A percentile compares a stretch with the other conserved stretches of the same genome.
Conservation (phyloP, 2,797 vertebrate genomes). For the Acrocephalus scirpaceus region DNA sequence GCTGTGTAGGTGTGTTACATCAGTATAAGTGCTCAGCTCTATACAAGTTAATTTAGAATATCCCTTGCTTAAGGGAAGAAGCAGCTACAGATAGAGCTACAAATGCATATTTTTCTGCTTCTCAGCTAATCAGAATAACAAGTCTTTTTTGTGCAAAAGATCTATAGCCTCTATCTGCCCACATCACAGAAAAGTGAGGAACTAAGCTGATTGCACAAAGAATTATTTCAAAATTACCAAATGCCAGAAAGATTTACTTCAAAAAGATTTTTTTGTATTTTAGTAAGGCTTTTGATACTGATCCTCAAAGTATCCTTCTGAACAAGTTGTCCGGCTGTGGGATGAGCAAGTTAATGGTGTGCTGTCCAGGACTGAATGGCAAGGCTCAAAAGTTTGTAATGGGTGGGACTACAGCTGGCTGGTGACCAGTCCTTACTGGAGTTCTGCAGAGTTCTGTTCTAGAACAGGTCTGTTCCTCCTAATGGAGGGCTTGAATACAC, state of each 20-base stretch:
- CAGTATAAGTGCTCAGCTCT: not conserved
- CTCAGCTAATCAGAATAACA: not conserved
- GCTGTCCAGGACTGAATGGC: rapidly evolving
- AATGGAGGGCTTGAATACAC: not conserved
- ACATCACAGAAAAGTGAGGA: not conserved
- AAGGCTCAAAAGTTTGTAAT: not conserved
- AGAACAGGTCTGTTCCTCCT: not conserved
- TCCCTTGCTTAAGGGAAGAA: not conserved
- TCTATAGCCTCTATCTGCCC: not conserved
- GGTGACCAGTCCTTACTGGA: rapidly evolving
- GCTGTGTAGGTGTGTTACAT: not conserved
- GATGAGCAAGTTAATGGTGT: not conserved
- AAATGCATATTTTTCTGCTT: not conserved
- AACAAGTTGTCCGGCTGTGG: not conserved
- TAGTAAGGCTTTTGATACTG: not conserved
- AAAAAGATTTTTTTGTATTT: not conserved
- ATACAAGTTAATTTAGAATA: not conserved
- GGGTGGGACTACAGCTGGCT: not conserved
- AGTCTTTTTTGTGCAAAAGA: not conserved
- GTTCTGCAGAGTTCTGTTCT: not conserved
- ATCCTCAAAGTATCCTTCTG: not conserved
- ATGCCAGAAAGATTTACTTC: not conserved
- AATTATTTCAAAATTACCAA: not conserved
- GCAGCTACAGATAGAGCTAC: not conserved
- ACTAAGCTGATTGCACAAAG: not conserved